Conservation (phyloP, 2,888 invertebrate species). For the Nemapogon koenigi region DNA sequence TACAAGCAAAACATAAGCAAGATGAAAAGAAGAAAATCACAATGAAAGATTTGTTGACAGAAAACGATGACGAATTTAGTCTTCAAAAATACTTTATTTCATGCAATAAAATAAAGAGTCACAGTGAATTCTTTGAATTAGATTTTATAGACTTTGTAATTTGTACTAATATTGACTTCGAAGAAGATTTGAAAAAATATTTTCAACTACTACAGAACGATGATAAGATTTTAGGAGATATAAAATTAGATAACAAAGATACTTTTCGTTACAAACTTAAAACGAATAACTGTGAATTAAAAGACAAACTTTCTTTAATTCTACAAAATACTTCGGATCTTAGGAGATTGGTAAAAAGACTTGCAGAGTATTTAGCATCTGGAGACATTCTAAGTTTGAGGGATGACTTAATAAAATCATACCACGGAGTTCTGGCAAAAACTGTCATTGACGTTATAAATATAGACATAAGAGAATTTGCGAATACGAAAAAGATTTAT, state of each 20-base stretch:
- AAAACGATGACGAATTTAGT: background rate
- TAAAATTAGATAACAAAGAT: no score
- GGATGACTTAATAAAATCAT: background rate
- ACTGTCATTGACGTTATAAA: background rate
- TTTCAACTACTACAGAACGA: background rate
- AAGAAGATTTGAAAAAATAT: background rate
- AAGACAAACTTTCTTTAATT: background rate
- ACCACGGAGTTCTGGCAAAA: background rate
- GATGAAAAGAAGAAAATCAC: background rate
- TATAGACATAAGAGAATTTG: background rate
- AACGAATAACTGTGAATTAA: background rate
- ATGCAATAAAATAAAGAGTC: background rate
- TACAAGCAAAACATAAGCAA: constrained; percentile 1
- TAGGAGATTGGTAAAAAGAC: background rate
- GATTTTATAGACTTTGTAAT: background rate
- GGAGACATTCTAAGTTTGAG: background rate
- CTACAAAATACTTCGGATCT: background rate
- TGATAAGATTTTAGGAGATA: background rate
- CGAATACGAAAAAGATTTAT: background rate
- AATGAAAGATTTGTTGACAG: background rate
- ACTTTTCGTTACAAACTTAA: background rate
- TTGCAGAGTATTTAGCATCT: background rate
- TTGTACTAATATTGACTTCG: background rate
- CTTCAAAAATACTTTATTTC: constrained; percentile 1
- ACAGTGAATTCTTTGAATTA: background rate